Percentiles rank a stretch among this genome's conserved stretches.
Evolutionary conservation across 2,888 invertebrate species (phyloP).

Genomic region (Stramonita haemastoma): DNA sequence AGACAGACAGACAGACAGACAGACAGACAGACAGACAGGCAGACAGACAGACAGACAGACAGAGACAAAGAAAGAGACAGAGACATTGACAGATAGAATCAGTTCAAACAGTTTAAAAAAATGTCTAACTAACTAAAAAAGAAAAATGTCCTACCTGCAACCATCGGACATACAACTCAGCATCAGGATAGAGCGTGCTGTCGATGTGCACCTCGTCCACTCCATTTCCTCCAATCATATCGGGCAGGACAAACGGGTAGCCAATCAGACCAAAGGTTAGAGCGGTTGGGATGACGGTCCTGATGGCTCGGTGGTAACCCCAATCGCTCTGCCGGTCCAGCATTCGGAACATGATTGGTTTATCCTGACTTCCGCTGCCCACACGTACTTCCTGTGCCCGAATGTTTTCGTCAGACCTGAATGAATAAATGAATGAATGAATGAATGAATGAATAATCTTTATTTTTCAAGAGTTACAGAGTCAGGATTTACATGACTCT

Average conservation of each 20-base stretch:
- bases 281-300: constrained; percentile 89
- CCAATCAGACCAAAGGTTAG: constrained; percentile 78
- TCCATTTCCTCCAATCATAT: constrained; percentile 82
- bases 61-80: not conserved
- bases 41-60: not conserved
- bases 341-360: constrained; percentile 87
- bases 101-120: not conserved
- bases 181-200: constrained; percentile 54
- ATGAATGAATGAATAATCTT: no score
- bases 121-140: not conserved
- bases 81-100: not conserved
- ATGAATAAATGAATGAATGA: not conserved
- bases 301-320: constrained; percentile 86
- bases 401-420: constrained; percentile 57
- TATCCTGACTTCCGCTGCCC: constrained; percentile 88
- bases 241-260: constrained; percentile 92
- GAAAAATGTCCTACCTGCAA: constrained; percentile 79
- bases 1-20: not conserved
- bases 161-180: constrained; percentile 86
- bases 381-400: constrained; percentile 89
- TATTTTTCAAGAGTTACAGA: no score
- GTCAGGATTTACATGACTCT: no score
- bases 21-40: not conserved
- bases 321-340: constrained; percentile 93
- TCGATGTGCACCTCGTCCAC: constrained; percentile 53